Percentiles rank a stretch among this genome's conserved stretches.
phyloP scores from a whole-genome alignment of 2,797 vertebrate genomes.

The Brachyalestes nurse region DNA sequence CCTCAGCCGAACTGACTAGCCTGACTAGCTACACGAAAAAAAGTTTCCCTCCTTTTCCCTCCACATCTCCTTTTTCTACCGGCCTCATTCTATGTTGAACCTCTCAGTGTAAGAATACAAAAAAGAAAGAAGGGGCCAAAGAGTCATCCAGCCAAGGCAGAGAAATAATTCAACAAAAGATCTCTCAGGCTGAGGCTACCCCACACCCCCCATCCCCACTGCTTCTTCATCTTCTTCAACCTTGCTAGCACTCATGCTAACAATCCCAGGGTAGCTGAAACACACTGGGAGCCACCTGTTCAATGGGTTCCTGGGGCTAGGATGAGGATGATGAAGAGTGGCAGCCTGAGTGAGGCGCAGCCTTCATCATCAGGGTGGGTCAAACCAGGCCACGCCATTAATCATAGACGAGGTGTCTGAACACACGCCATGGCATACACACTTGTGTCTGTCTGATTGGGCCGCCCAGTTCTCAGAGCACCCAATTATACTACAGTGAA shows the following conservation, averaged over 20 bases:
- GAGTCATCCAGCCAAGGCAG: constrained; percentile 43
- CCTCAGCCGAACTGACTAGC: constrained; percentile 29
- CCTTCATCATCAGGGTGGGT: constrained; percentile 42
- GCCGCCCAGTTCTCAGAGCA: constrained; percentile 26
- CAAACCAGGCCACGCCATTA: constrained; percentile 45
- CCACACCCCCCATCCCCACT: too few species aligned
- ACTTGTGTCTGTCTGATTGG: neutral
- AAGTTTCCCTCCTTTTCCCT: constrained; percentile 34
- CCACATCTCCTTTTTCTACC: constrained; percentile 38
- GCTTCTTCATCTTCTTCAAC: neutral
- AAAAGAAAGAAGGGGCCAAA: constrained; percentile 39
- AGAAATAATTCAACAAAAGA: constrained; percentile 64
- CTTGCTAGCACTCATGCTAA: constrained; percentile 41
- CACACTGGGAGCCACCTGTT: constrained; percentile 42
- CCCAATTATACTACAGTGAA: constrained; percentile 47
- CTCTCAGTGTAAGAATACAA: constrained; percentile 26
- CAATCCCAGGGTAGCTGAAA: constrained; percentile 40
- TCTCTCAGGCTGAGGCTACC: neutral
- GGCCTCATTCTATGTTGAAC: constrained; percentile 38
- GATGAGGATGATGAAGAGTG: constrained; percentile 11
- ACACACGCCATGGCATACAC: constrained; percentile 14
- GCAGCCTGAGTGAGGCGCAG: neutral
- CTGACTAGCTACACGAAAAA: constrained; percentile 30
- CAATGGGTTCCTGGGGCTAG: constrained; percentile 40
- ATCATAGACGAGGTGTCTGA: constrained; percentile 46